Evolutionary conservation across 2,113 vertebrate species (phyloP).

Genomic region (Hippocampus zosterae): DNA sequence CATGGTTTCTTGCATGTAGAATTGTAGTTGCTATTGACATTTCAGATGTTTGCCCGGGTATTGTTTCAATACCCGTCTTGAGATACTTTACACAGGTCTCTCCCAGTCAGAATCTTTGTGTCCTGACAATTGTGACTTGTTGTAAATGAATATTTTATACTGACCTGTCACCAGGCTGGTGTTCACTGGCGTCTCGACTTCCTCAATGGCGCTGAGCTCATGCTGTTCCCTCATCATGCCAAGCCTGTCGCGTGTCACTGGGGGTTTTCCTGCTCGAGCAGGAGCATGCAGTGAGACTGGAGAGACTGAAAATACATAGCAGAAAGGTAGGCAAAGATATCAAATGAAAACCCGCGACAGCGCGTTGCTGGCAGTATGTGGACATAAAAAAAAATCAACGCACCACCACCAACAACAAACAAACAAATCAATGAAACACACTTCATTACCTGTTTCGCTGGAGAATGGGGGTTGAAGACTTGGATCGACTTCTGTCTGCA

Average conservation of each 20-base stretch:
- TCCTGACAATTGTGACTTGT: background rate
- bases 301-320: background rate
- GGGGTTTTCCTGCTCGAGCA: slow-evolving; percentile 72
- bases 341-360: too few species aligned
- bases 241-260: slow-evolving; percentile 74
- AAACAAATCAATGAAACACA: background rate
- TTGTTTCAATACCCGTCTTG: too few species aligned
- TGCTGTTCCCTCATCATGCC: slow-evolving; percentile 74
- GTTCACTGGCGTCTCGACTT: slow-evolving; percentile 77
- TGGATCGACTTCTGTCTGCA: background rate
- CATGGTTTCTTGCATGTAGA: too few species aligned
- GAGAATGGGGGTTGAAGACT: background rate
- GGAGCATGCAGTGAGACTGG: slow-evolving; percentile 21
- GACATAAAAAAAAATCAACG: too few species aligned
- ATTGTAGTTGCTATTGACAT: too few species aligned
- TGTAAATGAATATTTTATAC: background rate
- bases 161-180: slow-evolving; percentile 73
- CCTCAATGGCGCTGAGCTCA: slow-evolving; percentile 89
- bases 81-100: too few species aligned
- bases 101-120: too few species aligned
- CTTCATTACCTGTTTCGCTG: background rate
- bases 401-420: too few species aligned
- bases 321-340: too few species aligned
- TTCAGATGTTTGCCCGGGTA: too few species aligned
- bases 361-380: too few species aligned